Base-by-base conservation (phyloP, 2,113 vertebrate genomes). In the Amphiprion percula region DNA sequence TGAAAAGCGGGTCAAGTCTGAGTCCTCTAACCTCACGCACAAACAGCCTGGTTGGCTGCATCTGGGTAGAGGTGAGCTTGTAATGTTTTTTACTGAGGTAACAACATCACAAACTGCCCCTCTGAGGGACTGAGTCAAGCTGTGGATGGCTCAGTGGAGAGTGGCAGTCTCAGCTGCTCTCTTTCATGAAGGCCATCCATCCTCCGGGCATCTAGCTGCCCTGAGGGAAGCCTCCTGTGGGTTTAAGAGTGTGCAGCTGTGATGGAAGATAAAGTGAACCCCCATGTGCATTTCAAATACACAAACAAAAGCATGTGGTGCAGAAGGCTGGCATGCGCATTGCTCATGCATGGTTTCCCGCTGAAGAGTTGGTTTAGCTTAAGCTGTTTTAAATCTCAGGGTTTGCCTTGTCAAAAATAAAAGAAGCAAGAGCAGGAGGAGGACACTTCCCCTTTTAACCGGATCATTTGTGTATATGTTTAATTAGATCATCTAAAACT, bases 161-260 rank as follows among this genome's bases (percentile, higher is more conserved):
- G 90, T 64, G 64, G 85, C 91, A 72, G 89, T 60, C 88, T 92
- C 93, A 94, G 92, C 91, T 94, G 93, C 70, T 82, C 70, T 66
- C 59, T 11, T 69, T 77, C 71, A 87, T 70, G 68, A 79, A 88
- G 80, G 21, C 74, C 70, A 61, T 80, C 74, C 70, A 61, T 80
- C 77, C 82, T 83, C 55, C 14, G 74, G 85, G 80, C 74, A 78
- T 82, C 66, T 37, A 54, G 65, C 28, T 82, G 77, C 68, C 64
- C 75, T 28, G 10, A 62, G 88, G 85, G 84, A 85, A 5, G 17
- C 60, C 74, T 84, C 74, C 76, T 77, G 39, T 78, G 87, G 85
- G 75, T 79, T 10, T 8, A 50, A 90, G 77, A 62, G 21, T 62
- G 72, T 73, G 68, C 86, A 91, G 90, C 89, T 90, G 90, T 79